phyloP scores from a whole-genome alignment of 2,888 invertebrate genomes.

The Melanchra persicariae region DNA sequence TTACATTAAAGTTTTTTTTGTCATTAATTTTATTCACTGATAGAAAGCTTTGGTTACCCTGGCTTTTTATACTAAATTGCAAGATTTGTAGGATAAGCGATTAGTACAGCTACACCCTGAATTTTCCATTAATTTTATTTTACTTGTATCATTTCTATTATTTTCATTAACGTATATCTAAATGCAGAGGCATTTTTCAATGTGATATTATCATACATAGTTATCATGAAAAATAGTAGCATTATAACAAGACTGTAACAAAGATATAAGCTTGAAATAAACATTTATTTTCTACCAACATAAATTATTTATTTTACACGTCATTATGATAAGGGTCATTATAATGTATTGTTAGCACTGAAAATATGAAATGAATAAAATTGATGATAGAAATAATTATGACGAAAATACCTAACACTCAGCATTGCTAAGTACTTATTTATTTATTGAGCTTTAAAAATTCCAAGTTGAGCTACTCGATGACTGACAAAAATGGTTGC shows the following conservation, averaged over 20 bases:
- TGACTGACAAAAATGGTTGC: too few species aligned
- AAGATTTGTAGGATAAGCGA: too few species aligned
- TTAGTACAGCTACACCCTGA: too few species aligned
- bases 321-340: constrained; percentile 15
- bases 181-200: background rate
- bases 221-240: constrained; percentile 12
- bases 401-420: background rate
- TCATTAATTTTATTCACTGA: too few species aligned
- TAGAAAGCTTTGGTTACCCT: too few species aligned
- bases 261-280: constrained; percentile 12
- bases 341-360: background rate
- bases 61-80: too few species aligned
- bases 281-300: constrained; percentile 7
- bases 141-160: background rate
- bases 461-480: too few species aligned
- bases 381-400: constrained; percentile 6
- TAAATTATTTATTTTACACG: constrained; percentile 26
- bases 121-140: background rate
- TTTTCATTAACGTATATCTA: background rate
- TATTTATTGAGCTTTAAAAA: too few species aligned
- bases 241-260: background rate
- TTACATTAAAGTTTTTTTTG: too few species aligned
- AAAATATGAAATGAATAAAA: constrained; percentile 2
- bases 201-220: background rate
- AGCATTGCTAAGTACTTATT: background rate